Evolutionary conservation across 2,797 vertebrate species (phyloP).

Genomic region (Argyrosomus regius): DNA sequence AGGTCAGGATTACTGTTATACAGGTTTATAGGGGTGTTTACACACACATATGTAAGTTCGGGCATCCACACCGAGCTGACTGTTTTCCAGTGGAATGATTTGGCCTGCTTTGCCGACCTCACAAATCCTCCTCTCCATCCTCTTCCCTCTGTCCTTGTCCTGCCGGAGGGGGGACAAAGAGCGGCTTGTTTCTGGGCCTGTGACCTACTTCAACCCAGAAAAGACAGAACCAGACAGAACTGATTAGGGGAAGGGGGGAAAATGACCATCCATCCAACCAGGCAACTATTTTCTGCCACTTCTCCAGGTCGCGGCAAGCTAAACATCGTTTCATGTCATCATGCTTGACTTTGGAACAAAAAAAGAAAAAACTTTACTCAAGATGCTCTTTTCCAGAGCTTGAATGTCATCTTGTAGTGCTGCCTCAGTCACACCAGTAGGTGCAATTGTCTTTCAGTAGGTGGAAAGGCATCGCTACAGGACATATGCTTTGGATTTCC

Average conservation of each 20-base stretch:
- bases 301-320: not conserved
- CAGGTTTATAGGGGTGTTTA: constrained; percentile 54
- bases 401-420: not conserved
- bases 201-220: constrained; percentile 72
- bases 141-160: constrained; percentile 64
- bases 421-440: not conserved
- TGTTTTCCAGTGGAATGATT: constrained; percentile 65
- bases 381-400: not conserved
- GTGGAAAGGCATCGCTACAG: not conserved
- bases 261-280: constrained; percentile 3
- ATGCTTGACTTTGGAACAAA: not conserved
- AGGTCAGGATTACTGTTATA: constrained; percentile 45
- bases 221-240: constrained; percentile 62
- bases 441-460: not conserved
- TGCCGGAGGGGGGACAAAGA: constrained; percentile 76
- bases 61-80: constrained; percentile 42
- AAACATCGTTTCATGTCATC: too few species aligned
- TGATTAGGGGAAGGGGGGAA: constrained; percentile 49
- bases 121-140: constrained; percentile 50
- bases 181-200: constrained; percentile 73
- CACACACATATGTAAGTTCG: constrained; percentile 21
- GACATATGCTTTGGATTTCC: constrained; percentile 4
- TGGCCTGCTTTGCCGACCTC: constrained; percentile 56
- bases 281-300: not conserved
- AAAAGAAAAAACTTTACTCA: not conserved